phyloP scores from a whole-genome alignment of 1,140 invertebrate species.

The Psix sp. region DNA sequence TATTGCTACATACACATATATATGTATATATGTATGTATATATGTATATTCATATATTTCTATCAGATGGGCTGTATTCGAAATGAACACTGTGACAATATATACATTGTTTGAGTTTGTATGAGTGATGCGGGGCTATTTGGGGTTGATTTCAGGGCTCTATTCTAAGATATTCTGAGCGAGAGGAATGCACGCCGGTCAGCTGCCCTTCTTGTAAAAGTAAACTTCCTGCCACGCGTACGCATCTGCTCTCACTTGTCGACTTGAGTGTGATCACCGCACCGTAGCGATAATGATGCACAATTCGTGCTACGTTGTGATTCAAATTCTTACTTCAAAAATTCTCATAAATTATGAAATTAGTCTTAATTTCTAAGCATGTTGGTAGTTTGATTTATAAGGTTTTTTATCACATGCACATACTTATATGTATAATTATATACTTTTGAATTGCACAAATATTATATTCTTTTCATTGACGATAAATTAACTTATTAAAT shows the following conservation, averaged over 20 bases:
- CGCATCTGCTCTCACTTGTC: conserved; percentile 58
- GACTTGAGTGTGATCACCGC: conserved; percentile 22
- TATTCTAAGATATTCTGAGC: conserved; percentile 9
- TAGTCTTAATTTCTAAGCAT: conserved; percentile 17
- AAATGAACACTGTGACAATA: conserved; percentile 22
- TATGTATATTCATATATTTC: too few species aligned
- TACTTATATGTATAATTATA: not conserved
- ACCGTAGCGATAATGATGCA: conserved; percentile 29
- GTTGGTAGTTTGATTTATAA: conserved; percentile 16
- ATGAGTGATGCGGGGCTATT: conserved; percentile 9
- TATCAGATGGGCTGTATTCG: too few species aligned
- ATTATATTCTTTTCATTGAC: too few species aligned
- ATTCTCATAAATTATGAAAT: conserved; percentile 34
- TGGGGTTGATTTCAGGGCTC: conserved; percentile 8
- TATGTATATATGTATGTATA: too few species aligned
- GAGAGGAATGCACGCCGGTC: conserved; percentile 54
- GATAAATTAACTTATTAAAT: too few species aligned
- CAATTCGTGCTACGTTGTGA: conserved; percentile 25
- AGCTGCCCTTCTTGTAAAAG: conserved; percentile 62
- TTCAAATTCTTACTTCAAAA: conserved; percentile 38
- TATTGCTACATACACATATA: too few species aligned
- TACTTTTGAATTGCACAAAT: too few species aligned
- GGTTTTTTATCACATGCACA: not conserved
- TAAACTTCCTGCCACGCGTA: conserved; percentile 64
- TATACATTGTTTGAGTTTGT: not conserved